phyloP scores from a whole-genome alignment of 2,888 invertebrate species.

The Helobdella robusta region DNA sequence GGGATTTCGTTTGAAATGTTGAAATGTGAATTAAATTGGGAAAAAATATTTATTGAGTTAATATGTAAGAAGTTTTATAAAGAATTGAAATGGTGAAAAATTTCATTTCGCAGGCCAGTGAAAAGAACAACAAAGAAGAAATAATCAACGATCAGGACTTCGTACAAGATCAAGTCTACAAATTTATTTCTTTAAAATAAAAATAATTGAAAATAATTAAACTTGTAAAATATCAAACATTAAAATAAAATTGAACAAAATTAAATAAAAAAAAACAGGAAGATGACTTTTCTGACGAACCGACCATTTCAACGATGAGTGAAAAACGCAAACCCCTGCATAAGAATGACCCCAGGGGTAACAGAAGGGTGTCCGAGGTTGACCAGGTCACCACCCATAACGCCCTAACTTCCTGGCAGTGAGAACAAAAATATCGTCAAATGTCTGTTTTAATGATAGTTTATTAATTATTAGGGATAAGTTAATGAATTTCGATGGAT shows the following conservation, averaged over 20 bases:
- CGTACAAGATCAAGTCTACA: not conserved
- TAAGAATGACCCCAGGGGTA: slow-evolving; percentile 8
- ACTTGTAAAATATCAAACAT: not conserved
- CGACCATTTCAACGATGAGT: not conserved
- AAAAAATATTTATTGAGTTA: too few species aligned
- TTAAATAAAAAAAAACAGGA: slow-evolving; percentile 4
- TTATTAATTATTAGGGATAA: too few species aligned
- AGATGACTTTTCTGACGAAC: slow-evolving; percentile 8
- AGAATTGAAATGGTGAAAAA: too few species aligned
- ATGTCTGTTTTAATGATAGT: too few species aligned
- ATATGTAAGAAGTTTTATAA: too few species aligned
- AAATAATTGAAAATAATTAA: too few species aligned
- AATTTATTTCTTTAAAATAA: not conserved
- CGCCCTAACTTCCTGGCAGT: slow-evolving; percentile 14
- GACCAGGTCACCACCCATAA: slow-evolving; percentile 4
- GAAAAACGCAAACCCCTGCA: not conserved
- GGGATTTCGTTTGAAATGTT: not conserved
- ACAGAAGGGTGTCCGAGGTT: slow-evolving; percentile 5
- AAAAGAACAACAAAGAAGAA: too few species aligned
- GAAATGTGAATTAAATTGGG: too few species aligned
- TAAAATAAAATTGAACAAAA: not conserved
- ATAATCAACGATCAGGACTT: not conserved
- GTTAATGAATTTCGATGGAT: too few species aligned
- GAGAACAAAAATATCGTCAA: too few species aligned
- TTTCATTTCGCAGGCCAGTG: too few species aligned